A percentile compares a stretch with the other conserved stretches of the same genome.
Evolutionary conservation across 1,140 invertebrate genomes (phyloP).

Genomic region (Mylabris phalerata): DNA sequence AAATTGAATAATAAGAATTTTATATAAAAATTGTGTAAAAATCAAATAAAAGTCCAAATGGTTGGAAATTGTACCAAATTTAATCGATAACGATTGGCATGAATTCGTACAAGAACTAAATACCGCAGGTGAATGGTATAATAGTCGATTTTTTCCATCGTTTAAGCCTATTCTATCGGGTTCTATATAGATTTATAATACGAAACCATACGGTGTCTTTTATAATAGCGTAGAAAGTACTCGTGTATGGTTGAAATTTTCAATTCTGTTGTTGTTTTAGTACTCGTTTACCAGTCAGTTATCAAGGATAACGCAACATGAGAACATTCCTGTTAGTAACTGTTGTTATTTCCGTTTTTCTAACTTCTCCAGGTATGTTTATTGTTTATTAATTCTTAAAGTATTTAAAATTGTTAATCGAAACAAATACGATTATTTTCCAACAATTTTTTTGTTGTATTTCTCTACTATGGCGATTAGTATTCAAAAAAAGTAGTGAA

Average conservation of each 20-base stretch:
- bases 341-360: slow-evolving; percentile 7
- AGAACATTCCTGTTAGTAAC: slow-evolving; percentile 19
- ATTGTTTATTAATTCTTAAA: too few species aligned
- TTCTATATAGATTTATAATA: background rate
- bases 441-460: background rate
- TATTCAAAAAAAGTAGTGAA: too few species aligned
- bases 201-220: background rate
- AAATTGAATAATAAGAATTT: too few species aligned
- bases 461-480: too few species aligned
- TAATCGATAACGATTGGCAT: background rate
- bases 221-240: slow-evolving; percentile 21
- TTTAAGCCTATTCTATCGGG: too few species aligned
- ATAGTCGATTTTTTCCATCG: background rate
- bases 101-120: slow-evolving; percentile 2
- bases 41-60: too few species aligned
- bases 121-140: slow-evolving; percentile 21
- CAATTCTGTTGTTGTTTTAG: slow-evolving; percentile 6
- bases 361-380: slow-evolving; percentile 14
- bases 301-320: slow-evolving; percentile 31
- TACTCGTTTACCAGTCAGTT: slow-evolving; percentile 11
- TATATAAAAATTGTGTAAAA: background rate
- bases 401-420: too few species aligned
- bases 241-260: background rate
- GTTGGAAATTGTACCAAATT: too few species aligned
- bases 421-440: background rate